Evolutionary conservation across 2,113 vertebrate species (phyloP).

Genomic region (Thryonomys swinderianus): DNA sequence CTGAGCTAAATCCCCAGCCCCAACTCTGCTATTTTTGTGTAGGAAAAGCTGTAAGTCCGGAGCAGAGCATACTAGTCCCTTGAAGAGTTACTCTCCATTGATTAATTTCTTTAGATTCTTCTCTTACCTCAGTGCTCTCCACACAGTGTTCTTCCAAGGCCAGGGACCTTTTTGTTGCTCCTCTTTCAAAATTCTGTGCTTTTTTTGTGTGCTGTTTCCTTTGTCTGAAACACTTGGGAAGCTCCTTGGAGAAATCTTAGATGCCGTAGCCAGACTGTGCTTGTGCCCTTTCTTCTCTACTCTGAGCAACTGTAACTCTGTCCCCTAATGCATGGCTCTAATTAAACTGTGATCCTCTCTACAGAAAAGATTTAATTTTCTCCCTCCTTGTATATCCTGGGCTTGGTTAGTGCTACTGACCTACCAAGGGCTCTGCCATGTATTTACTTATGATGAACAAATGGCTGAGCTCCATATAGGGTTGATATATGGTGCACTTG

Average conservation of each 20-base stretch:
- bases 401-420: background rate
- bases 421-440: background rate
- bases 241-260: background rate
- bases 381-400: background rate
- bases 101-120: background rate
- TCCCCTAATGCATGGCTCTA: background rate
- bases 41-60: background rate
- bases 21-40: background rate
- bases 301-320: background rate
- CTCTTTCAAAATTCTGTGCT: background rate
- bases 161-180: background rate
- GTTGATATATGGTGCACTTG: too few species aligned
- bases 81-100: background rate
- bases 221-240: background rate
- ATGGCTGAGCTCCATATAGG: background rate
- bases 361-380: background rate
- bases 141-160: too few species aligned
- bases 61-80: background rate
- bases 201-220: background rate
- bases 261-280: background rate
- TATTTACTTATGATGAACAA: background rate
- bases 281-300: background rate
- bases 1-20: too few species aligned
- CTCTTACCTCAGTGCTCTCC: background rate
- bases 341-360: background rate